phyloP scores from a whole-genome alignment of 2,113 vertebrate species.

The Trinectes maculatus region DNA sequence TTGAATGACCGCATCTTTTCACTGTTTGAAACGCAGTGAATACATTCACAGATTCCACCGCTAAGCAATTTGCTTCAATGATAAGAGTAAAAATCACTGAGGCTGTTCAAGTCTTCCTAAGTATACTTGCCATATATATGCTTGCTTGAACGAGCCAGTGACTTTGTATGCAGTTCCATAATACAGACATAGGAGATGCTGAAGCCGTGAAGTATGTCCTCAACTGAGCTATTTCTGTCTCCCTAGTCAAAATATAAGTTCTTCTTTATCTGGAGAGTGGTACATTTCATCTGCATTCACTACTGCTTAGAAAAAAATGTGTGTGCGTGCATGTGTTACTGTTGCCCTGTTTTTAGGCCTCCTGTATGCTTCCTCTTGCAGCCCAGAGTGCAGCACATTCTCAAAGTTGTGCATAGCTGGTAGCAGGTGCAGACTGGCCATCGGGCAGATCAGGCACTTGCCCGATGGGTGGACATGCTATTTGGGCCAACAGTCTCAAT shows the following conservation, averaged over 20 bases:
- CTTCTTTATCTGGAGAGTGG: not conserved
- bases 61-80: conserved; percentile 5
- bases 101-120: conserved; percentile 16
- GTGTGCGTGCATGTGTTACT: no score
- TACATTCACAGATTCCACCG: conserved; percentile 16
- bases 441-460: no score
- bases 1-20: conserved; percentile 29
- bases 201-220: not conserved
- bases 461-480: no score
- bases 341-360: no score
- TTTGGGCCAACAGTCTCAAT: no score
- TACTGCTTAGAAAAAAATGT: no score
- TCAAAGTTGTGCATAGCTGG: no score
- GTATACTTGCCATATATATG: not conserved
- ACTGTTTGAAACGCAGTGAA: conserved; percentile 44
- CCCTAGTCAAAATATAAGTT: conserved; percentile 1
- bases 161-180: conserved; percentile 2
- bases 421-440: no score
- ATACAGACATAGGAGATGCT: not conserved
- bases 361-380: no score
- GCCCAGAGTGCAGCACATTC: no score
- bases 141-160: conserved; percentile 5
- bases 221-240: not conserved
- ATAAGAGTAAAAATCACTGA: conserved; percentile 28
- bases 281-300: not conserved